phyloP scores from a whole-genome alignment of 2,888 invertebrate genomes.

The Arenicola marina region DNA sequence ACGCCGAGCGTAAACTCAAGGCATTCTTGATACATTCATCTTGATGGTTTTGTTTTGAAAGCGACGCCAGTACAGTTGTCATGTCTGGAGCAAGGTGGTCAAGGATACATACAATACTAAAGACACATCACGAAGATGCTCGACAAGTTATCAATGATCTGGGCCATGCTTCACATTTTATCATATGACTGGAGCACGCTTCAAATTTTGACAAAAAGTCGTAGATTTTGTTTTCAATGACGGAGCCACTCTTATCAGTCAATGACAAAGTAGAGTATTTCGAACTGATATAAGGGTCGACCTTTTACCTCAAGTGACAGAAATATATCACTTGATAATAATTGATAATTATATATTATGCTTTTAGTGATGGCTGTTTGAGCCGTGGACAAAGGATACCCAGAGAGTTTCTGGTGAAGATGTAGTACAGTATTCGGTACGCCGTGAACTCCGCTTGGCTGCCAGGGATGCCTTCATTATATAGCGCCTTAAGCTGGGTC shows the following conservation, averaged over 20 bases:
- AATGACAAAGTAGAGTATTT: too few relatives aligned
- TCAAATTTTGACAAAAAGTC: neutral
- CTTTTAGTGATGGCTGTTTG: too few relatives aligned
- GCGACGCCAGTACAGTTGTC: conserved; percentile 83
- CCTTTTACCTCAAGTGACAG: too few relatives aligned
- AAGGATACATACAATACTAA: conserved; percentile 1
- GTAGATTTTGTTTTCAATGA: neutral
- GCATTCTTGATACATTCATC: conserved; percentile 85
- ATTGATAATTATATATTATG: too few relatives aligned
- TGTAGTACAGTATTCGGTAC: conserved; percentile 94
- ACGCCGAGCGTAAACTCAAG: conserved; percentile 85
- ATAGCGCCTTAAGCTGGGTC: conserved; percentile 94
- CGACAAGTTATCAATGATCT: neutral
- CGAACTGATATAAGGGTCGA: too few relatives aligned
- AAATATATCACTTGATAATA: too few relatives aligned
- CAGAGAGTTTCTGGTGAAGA: conserved; percentile 95
- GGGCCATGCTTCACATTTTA: neutral
- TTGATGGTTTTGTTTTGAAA: conserved; percentile 76
- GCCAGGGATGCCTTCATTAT: conserved; percentile 63
- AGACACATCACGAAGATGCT: neutral
- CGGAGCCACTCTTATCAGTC: too few relatives aligned
- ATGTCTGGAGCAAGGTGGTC: conserved; percentile 72
- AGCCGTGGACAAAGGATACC: conserved; percentile 68
- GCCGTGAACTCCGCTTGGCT: conserved; percentile 87
- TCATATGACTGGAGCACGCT: neutral